These are phyloP conservation scores for Meda fulgida DNA, from an alignment of 2,797 vertebrate species.

Conservation along the genomic window DNA sequence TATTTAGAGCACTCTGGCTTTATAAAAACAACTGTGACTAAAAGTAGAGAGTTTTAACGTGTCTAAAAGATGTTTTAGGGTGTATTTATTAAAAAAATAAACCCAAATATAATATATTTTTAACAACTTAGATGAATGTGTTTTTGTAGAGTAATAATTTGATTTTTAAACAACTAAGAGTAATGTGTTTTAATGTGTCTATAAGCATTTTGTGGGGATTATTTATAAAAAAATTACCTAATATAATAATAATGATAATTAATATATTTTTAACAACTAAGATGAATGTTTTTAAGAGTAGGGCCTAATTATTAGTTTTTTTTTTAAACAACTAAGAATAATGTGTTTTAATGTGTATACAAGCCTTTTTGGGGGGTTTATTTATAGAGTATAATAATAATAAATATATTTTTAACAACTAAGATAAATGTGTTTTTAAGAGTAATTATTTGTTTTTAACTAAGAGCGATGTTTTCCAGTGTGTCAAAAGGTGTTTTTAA, in stretches of 20 bases:
- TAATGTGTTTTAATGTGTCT: background rate
- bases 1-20: background rate
- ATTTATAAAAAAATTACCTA: background rate
- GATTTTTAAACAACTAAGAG: no score
- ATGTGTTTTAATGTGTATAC: background rate
- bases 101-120: background rate
- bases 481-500: no score
- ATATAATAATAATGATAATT: background rate
- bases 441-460: no score
- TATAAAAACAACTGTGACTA: background rate
- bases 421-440: no score
- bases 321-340: background rate
- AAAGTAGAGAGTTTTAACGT: background rate
- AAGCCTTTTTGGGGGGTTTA: background rate
- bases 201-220: background rate
- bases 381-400: no score
- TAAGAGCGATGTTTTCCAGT: no score
- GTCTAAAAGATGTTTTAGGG: background rate
- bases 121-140: no score
- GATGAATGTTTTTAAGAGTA: no score
- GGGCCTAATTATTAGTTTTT: no score
- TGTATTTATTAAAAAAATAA: background rate
- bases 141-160: no score
- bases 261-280: no score
- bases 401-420: no score